Evolutionary conservation across 2,888 invertebrate species (phyloP).

Genomic region (Trissolcus brochymenae): DNA sequence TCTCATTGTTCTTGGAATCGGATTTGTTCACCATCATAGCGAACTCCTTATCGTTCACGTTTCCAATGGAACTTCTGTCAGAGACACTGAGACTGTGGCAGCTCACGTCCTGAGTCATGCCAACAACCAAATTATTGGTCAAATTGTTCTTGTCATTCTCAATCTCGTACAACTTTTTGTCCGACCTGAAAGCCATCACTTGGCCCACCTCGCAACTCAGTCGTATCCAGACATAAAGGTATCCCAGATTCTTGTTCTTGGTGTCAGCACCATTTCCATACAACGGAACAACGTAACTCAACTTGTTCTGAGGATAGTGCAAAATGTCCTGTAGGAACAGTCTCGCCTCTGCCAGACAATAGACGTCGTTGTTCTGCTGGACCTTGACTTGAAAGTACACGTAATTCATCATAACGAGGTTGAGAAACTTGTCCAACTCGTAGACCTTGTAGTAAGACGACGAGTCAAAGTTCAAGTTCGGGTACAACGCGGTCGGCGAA

Average conservation of each 20-base stretch:
- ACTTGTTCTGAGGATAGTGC: slow-evolving; percentile 69
- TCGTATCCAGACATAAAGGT: slow-evolving; percentile 68
- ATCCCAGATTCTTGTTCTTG: slow-evolving; percentile 62
- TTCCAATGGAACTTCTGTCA: too few species aligned
- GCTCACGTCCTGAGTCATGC: too few species aligned
- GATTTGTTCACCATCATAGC: too few species aligned
- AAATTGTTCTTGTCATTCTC: not conserved
- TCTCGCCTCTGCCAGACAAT: slow-evolving; percentile 62
- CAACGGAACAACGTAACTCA: slow-evolving; percentile 65
- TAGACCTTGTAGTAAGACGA: slow-evolving; percentile 67
- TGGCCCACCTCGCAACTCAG: slow-evolving; percentile 66
- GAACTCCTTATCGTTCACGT: too few species aligned
- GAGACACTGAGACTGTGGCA: too few species aligned
- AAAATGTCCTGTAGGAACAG: slow-evolving; percentile 67
- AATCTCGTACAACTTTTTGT: not conserved
- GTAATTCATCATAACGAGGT: slow-evolving; percentile 59
- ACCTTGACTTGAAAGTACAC: slow-evolving; percentile 64
- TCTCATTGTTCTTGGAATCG: too few species aligned
- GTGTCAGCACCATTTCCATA: slow-evolving; percentile 60
- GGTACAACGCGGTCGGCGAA: slow-evolving; percentile 62
- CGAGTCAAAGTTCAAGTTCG: slow-evolving; percentile 66
- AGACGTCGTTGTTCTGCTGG: slow-evolving; percentile 51
- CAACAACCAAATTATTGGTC: too few species aligned
- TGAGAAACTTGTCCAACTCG: slow-evolving; percentile 64
- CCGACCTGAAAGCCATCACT: slow-evolving; percentile 62